Evolutionary conservation across 2,888 invertebrate species (phyloP).

Genomic region (Ligdia adustata): DNA sequence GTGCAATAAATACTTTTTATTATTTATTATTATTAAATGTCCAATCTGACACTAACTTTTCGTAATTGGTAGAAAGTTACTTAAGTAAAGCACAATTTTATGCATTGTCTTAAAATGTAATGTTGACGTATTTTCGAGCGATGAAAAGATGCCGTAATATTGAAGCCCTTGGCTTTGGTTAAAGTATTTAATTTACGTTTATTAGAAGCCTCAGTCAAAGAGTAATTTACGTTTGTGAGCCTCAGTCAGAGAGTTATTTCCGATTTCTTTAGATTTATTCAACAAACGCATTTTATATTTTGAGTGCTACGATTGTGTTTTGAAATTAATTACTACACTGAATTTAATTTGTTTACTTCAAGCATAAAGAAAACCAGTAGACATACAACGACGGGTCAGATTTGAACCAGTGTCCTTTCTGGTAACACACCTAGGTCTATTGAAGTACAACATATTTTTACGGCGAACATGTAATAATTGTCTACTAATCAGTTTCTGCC

Average conservation of each 20-base stretch:
- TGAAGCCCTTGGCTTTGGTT: not conserved
- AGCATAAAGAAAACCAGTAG: too few species aligned
- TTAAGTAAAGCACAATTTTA: not conserved
- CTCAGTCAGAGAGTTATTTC: constrained; percentile 1
- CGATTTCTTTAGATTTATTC: constrained; percentile 2
- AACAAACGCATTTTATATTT: constrained; percentile 9
- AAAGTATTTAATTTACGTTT: constrained; percentile 6
- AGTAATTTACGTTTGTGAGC: not conserved
- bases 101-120: not conserved
- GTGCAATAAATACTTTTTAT: too few species aligned
- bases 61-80: not conserved
- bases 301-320: not conserved
- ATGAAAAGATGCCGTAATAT: constrained; percentile 2
- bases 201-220: not conserved
- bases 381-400: too few species aligned
- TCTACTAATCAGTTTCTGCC: too few species aligned
- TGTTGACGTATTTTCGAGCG: not conserved
- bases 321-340: too few species aligned
- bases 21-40: too few species aligned
- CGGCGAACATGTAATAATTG: too few species aligned
- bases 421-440: too few species aligned
- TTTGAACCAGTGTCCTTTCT: too few species aligned
- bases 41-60: too few species aligned
- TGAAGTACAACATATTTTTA: too few species aligned
- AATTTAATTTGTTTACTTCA: too few species aligned